Evolutionary conservation across 2,888 invertebrate species (phyloP), one percentile per base, ranked within the genome.

Genomic region (Theretra japonica): DNA sequence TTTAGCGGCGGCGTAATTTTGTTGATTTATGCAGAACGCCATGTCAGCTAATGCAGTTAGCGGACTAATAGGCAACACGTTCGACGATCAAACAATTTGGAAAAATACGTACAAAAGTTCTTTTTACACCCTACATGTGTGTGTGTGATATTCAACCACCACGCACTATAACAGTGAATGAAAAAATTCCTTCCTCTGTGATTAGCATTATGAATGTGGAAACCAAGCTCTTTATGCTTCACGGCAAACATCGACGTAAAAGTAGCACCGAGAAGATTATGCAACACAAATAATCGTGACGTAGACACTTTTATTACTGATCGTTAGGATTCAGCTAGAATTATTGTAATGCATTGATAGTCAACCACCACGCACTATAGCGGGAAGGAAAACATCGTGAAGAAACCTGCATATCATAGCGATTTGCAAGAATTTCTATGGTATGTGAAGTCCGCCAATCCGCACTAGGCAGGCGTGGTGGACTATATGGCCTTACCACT

Each of bases 11-110:
- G 76, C 73, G 80, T 77, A 76, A 59, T 53, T 65, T 73, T 80
- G 78, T 77, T 77, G 76, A 78, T 74, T 78, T 80, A 76, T 77
- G 76, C 73, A 74, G 59, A 75, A 78, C 72, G 65, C 75, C 75
- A 80, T 77, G 74, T 79, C 75, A 79, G 76, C 69, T 74, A 73
- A 76, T 73, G 59, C 30, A 30, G 58, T 15, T 58, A 60, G 30
- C 28, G 19, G 19, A n/a, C 30, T 15, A 59, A 60, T 28, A 60
- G 19, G 7, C 7, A 17, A 25, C 59, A 60, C 59, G 28, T 60
- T 60, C 28, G 59, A 19, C 59, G 59, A 60, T 11, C 30, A 60
- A 60, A 60, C 59, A 60, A 60, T 17, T 30, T 58, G 5, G 17
- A 30, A 60, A 30, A 60, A 30, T 28, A 59, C 15, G 23, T 25